These are phyloP conservation scores for Lethocerus indicus DNA, from an alignment of 1,140 invertebrate genomes.

Conservation along the genomic window DNA sequence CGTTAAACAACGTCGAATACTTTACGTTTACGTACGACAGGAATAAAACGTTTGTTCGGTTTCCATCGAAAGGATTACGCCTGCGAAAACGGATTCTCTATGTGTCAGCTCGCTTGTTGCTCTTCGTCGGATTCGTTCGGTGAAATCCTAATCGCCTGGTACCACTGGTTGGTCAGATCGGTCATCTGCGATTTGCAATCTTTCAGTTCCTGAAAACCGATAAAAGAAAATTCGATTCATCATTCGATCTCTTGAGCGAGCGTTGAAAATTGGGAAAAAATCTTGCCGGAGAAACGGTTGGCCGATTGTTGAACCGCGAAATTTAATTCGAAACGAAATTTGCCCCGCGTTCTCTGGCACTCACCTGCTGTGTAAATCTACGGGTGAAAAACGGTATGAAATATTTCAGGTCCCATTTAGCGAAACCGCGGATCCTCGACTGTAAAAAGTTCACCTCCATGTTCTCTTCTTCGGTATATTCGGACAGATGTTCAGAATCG, in stretches of 20 bases:
- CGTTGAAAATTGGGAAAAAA: too few species aligned
- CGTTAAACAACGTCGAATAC: too few species aligned
- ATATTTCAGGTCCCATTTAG: slow-evolving; percentile 80
- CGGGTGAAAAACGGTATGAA: slow-evolving; percentile 90
- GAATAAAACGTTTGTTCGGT: background rate
- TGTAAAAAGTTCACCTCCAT: slow-evolving; percentile 56
- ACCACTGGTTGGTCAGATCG: slow-evolving; percentile 90
- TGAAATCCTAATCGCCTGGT: slow-evolving; percentile 77
- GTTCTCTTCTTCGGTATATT: slow-evolving; percentile 81
- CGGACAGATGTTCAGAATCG: slow-evolving; percentile 89
- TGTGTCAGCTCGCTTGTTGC: slow-evolving; percentile 11
- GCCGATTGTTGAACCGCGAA: too few species aligned
- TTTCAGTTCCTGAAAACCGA: slow-evolving; percentile 66
- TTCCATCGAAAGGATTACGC: background rate
- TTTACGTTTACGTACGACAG: too few species aligned
- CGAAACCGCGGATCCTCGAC: slow-evolving; percentile 62
- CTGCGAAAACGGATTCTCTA: slow-evolving; percentile 12
- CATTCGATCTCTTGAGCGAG: too few species aligned
- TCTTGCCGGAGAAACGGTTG: too few species aligned
- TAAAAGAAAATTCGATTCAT: too few species aligned
- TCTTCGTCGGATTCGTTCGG: slow-evolving; percentile 52
- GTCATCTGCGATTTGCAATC: slow-evolving; percentile 94
- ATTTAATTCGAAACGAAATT: too few species aligned
- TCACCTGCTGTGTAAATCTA: slow-evolving; percentile 77
- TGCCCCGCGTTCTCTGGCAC: background rate